phyloP scores from a whole-genome alignment of 2,888 invertebrate genomes.

The Smittia aterrima region DNA sequence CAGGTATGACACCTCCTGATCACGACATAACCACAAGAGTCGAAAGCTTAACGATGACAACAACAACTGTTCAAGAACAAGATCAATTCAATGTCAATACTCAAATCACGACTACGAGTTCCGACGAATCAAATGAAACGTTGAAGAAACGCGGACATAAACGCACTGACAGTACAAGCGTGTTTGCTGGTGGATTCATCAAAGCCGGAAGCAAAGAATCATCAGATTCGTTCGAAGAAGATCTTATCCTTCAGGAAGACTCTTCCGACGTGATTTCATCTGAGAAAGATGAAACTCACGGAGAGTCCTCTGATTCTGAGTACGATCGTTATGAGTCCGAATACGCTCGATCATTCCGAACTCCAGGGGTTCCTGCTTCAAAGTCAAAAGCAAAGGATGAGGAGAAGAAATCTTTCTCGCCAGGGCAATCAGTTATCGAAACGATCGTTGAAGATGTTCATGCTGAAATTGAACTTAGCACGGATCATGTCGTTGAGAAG shows the following conservation, averaged over 20 bases:
- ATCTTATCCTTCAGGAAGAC: slow-evolving; percentile 49
- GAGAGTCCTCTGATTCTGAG: slow-evolving; percentile 51
- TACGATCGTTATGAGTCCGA: slow-evolving; percentile 56
- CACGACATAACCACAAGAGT: slow-evolving; percentile 35
- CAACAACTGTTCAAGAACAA: slow-evolving; percentile 46
- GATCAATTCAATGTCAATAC: slow-evolving; percentile 43
- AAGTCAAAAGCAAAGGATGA: slow-evolving; percentile 49
- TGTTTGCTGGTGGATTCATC: slow-evolving; percentile 47
- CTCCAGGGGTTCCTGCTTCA: slow-evolving; percentile 49
- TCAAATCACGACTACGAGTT: slow-evolving; percentile 46
- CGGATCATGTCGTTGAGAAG: slow-evolving; percentile 47
- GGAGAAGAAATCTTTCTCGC: slow-evolving; percentile 51
- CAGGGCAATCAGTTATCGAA: slow-evolving; percentile 51
- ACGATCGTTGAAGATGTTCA: slow-evolving; percentile 52
- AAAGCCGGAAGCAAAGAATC: slow-evolving; percentile 54
- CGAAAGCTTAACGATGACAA: slow-evolving; percentile 46
- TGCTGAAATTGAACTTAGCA: slow-evolving; percentile 51
- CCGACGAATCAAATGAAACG: slow-evolving; percentile 46
- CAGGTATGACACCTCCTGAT: slow-evolving; percentile 42
- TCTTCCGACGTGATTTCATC: slow-evolving; percentile 43
- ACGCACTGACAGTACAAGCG: slow-evolving; percentile 58
- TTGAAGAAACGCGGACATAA: slow-evolving; percentile 56
- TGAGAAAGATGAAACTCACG: slow-evolving; percentile 45
- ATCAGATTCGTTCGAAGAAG: slow-evolving; percentile 53
- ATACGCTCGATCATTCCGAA: slow-evolving; percentile 54